Evolutionary conservation across 1,140 invertebrate species (phyloP).

Genomic region (Harpegnathos saltator): DNA sequence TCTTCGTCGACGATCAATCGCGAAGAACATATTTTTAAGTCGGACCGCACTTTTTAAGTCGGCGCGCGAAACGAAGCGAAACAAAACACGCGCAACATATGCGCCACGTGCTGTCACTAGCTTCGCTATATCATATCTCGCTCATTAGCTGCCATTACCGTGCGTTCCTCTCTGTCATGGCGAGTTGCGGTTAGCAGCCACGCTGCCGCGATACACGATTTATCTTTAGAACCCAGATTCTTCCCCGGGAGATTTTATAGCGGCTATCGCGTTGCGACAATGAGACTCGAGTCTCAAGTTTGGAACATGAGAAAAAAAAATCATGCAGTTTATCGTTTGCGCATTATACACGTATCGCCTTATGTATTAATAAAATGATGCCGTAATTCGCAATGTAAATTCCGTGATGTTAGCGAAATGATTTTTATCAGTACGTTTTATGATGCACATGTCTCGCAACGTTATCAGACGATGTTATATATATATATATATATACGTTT

Average conservation of each 20-base stretch:
- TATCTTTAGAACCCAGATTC: constrained; percentile 56
- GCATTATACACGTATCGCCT: too few species aligned
- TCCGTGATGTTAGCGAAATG: background rate
- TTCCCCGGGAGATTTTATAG: constrained; percentile 26
- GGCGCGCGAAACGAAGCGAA: background rate
- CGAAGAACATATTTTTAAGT: background rate
- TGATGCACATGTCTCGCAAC: background rate
- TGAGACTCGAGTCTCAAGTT: background rate
- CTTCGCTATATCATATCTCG: constrained; percentile 66
- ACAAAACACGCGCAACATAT: background rate
- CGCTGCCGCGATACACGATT: constrained; percentile 61
- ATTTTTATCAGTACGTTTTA: constrained; percentile 5
- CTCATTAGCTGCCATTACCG: constrained; percentile 62
- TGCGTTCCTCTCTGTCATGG: constrained; percentile 52
- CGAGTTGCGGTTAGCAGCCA: constrained; percentile 57
- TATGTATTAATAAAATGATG: too few species aligned
- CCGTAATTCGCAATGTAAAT: background rate
- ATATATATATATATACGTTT: too few species aligned
- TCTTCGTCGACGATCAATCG: background rate
- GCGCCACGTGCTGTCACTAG: constrained; percentile 23
- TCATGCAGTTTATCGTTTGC: too few species aligned
- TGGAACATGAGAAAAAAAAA: too few species aligned
- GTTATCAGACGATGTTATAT: background rate
- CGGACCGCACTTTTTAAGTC: too few species aligned
- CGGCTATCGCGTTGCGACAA: constrained; percentile 7